Percentiles rank a stretch among this genome's conserved stretches.
phyloP scores from a whole-genome alignment of 2,113 vertebrate genomes.

The Micromys minutus region DNA sequence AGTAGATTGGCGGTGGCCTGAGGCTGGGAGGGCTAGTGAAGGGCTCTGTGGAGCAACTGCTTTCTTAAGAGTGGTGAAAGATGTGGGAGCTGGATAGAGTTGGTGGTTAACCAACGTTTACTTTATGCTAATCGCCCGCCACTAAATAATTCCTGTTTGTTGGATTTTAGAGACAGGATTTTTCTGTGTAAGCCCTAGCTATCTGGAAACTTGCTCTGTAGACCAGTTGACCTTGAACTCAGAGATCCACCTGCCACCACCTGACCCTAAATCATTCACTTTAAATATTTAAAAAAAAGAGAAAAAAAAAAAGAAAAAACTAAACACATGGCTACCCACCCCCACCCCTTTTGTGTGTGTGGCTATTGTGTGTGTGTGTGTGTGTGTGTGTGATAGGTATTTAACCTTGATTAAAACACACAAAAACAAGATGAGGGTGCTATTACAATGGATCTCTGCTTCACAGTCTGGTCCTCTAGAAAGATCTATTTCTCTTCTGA shows the following conservation, averaged over 20 bases:
- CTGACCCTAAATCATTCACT: not conserved
- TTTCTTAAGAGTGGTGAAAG: not conserved
- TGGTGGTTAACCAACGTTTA: no score
- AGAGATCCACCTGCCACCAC: not conserved
- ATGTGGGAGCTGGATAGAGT: not conserved
- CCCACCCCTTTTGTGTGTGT: no score
- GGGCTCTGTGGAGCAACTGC: not conserved
- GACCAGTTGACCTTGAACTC: not conserved
- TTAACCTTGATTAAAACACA: not conserved
- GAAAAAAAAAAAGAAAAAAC: no score
- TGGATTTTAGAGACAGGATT: not conserved
- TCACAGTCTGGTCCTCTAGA: rapidly evolving
- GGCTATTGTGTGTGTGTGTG: not conserved
- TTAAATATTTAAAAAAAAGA: not conserved
- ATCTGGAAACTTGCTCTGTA: not conserved
- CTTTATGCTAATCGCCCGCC: not conserved
- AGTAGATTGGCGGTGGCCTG: not conserved
- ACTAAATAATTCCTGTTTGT: not conserved
- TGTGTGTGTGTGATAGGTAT: not conserved
- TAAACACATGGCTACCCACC: not conserved
- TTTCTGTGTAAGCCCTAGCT: not conserved
- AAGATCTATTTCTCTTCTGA: no score
- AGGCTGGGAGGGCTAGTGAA: rapidly evolving
- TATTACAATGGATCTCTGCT: rapidly evolving
- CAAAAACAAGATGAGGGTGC: rapidly evolving